A percentile compares a stretch with the other conserved stretches of the same genome.
Conservation (phyloP, 1,140 invertebrate genomes). For the Bemisia tabaci region DNA sequence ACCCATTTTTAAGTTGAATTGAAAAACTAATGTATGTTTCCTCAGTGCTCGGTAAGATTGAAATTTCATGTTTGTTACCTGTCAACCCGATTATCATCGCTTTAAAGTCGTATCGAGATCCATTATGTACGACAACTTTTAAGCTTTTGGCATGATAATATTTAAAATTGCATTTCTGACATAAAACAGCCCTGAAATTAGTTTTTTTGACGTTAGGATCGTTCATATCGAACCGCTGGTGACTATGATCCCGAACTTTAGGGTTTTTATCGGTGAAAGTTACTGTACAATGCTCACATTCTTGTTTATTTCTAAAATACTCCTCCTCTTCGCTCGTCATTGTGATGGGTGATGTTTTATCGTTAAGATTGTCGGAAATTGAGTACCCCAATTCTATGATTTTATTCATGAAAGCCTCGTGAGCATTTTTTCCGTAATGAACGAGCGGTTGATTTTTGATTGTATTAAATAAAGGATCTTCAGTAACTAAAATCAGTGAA, state of each 20-base stretch:
- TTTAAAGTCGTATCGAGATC: neutral
- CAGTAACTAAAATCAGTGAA: neutral
- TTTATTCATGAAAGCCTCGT: neutral
- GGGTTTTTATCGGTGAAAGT: neutral
- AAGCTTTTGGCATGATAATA: neutral
- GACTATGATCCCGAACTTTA: conserved; percentile 1
- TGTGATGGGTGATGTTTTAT: neutral
- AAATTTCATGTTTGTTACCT: neutral
- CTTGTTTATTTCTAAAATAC: neutral
- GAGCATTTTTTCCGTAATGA: neutral
- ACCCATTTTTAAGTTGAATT: neutral
- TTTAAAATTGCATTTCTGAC: neutral
- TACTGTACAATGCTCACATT: neutral
- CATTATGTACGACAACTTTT: neutral
- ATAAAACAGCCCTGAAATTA: neutral
- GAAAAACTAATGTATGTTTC: neutral
- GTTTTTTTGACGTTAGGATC: no score
- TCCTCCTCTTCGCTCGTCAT: neutral
- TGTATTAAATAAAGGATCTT: neutral
- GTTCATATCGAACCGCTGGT: neutral
- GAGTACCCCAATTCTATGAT: neutral
- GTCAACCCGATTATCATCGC: neutral
- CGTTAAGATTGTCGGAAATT: neutral
- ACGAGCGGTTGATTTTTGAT: neutral
- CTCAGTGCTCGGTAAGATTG: neutral